Percentiles rank a stretch among this genome's conserved stretches.
phyloP scores from a whole-genome alignment of 2,113 vertebrate genomes.

The Pionites leucogaster region DNA sequence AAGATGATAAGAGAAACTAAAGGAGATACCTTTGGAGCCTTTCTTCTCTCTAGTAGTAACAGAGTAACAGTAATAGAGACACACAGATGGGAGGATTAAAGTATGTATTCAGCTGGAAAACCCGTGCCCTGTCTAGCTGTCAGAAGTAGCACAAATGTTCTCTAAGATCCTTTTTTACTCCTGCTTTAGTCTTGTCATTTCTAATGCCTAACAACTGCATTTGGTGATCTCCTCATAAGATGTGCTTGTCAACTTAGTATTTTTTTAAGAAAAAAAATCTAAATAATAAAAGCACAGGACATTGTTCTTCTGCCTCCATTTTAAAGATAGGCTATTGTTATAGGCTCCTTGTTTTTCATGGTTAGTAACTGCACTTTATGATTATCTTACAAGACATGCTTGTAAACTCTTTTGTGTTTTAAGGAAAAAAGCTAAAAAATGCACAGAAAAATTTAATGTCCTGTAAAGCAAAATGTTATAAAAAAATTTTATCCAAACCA shows the following conservation, averaged over 20 bases:
- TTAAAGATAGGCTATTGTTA: neutral
- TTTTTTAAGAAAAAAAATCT: neutral
- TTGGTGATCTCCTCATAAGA: neutral
- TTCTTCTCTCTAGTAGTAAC: neutral
- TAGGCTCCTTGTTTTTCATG: neutral
- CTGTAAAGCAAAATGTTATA: neutral
- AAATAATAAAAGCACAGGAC: neutral
- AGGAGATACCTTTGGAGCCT: neutral
- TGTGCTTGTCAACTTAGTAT: neutral
- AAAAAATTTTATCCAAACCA: neutral
- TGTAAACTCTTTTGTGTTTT: neutral
- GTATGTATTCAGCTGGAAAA: neutral
- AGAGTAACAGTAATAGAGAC: neutral
- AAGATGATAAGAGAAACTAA: neutral
- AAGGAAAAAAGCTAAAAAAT: neutral
- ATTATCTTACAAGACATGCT: neutral
- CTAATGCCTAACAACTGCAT: neutral
- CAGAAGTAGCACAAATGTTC: neutral
- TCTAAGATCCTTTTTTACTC: neutral
- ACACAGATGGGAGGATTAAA: neutral
- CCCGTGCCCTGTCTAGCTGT: neutral
- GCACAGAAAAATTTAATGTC: neutral
- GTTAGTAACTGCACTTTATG: neutral
- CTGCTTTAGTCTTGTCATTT: neutral
- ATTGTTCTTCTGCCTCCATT: neutral